phyloP scores from a whole-genome alignment of 2,113 vertebrate genomes.

The Vireo altiloquus region DNA sequence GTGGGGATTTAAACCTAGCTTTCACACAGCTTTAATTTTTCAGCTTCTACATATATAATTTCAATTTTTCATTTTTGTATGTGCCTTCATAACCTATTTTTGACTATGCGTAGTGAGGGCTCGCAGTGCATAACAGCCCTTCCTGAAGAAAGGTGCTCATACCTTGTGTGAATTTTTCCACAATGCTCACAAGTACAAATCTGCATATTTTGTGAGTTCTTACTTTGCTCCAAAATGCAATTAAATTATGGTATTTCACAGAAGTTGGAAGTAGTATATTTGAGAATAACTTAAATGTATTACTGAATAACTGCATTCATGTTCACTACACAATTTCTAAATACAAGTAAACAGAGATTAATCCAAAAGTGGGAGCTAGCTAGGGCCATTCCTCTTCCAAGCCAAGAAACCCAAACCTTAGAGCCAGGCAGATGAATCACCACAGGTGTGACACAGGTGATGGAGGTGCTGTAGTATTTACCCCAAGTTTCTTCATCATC shows the following conservation, averaged over 20 bases:
- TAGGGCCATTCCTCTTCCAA: not conserved
- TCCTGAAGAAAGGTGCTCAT: rapidly evolving
- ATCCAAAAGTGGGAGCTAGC: not conserved
- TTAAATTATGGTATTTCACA: not conserved
- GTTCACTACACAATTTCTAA: not conserved
- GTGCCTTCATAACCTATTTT: not conserved
- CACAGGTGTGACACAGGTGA: not conserved
- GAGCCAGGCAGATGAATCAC: not conserved
- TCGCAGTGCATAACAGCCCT: rapidly evolving
- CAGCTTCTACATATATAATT: not conserved
- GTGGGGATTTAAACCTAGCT: not conserved
- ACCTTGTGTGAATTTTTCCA: not conserved
- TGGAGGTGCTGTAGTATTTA: not conserved
- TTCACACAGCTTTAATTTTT: not conserved
- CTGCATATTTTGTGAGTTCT: not conserved
- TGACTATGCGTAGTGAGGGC: not conserved
- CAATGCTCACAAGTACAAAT: not conserved
- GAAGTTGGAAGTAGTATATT: not conserved
- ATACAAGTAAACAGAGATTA: not conserved
- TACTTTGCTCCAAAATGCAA: not conserved
- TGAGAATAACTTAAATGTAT: not conserved
- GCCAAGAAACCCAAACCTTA: not conserved
- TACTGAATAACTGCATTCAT: not conserved
- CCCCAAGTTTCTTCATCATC: not conserved
- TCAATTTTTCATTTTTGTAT: not conserved